phyloP scores from a whole-genome alignment of 1,140 invertebrate genomes.

The Zaprionus inermis region DNA sequence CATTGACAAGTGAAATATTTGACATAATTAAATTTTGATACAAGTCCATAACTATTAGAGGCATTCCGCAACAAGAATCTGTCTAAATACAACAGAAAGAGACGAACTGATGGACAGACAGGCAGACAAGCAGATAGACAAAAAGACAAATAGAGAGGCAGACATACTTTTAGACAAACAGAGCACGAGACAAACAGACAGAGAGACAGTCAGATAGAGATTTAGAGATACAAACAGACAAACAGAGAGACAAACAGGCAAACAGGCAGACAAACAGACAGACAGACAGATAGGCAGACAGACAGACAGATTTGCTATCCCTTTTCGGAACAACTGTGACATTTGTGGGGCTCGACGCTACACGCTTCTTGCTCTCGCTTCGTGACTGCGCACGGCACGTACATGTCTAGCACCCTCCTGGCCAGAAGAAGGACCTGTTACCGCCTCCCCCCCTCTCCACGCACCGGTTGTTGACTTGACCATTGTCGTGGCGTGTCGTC shows the following conservation, averaged over 20 bases:
- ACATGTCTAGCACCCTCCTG: too few species aligned
- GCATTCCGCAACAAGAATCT: conserved; percentile 23
- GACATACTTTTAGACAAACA: too few species aligned
- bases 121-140: too few species aligned
- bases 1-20: conserved; percentile 80
- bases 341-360: not conserved
- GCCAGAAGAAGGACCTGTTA: too few species aligned
- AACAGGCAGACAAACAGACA: not conserved
- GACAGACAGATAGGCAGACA: not conserved
- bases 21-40: conserved; percentile 82
- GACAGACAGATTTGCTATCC: conserved; percentile 5
- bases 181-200: too few species aligned
- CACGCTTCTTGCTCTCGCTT: not conserved
- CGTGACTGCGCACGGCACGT: not conserved
- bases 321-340: not conserved
- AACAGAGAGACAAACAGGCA: too few species aligned
- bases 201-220: too few species aligned
- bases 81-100: not conserved
- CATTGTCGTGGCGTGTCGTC: conserved; percentile 8
- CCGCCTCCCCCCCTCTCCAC: not conserved
- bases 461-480: not conserved
- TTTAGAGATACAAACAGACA: too few species aligned
- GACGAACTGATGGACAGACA: not conserved
- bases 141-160: too few species aligned
- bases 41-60: conserved; percentile 72